Evolutionary conservation across 1,140 invertebrate species (phyloP).

Genomic region (Drosophila sturtevanti): DNA sequence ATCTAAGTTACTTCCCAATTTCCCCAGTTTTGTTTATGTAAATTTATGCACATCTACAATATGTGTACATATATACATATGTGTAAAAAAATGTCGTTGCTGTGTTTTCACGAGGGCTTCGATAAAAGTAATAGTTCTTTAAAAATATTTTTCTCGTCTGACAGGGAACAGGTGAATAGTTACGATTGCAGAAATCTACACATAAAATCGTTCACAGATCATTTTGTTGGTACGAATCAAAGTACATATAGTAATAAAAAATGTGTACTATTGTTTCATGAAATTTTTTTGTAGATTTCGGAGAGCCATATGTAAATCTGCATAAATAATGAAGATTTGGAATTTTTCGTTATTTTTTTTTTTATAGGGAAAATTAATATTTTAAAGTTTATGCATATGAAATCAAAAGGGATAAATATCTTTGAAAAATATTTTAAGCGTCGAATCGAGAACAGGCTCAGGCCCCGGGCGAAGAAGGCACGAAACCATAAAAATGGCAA

Average conservation of each 20-base stretch:
- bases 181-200: too few species aligned
- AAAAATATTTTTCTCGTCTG: too few species aligned
- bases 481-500: constrained; percentile 82
- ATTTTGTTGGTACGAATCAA: too few species aligned
- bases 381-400: constrained; percentile 47
- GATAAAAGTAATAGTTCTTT: not conserved
- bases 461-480: constrained; percentile 57
- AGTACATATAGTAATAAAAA: too few species aligned
- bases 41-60: constrained; percentile 55
- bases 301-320: too few species aligned
- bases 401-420: constrained; percentile 25
- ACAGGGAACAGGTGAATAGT: too few species aligned
- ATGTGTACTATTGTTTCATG: too few species aligned
- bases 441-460: not conserved
- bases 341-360: constrained; percentile 41
- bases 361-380: constrained; percentile 68
- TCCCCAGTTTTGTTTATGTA: constrained; percentile 19
- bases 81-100: constrained; percentile 7
- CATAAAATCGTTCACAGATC: too few species aligned
- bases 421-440: constrained; percentile 38
- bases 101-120: not conserved
- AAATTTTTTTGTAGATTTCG: too few species aligned
- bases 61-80: constrained; percentile 22
- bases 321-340: constrained; percentile 76
- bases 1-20: constrained; percentile 39